Base-by-base conservation (phyloP, 2,888 invertebrate species). In the Aricia artaxerxes region DNA sequence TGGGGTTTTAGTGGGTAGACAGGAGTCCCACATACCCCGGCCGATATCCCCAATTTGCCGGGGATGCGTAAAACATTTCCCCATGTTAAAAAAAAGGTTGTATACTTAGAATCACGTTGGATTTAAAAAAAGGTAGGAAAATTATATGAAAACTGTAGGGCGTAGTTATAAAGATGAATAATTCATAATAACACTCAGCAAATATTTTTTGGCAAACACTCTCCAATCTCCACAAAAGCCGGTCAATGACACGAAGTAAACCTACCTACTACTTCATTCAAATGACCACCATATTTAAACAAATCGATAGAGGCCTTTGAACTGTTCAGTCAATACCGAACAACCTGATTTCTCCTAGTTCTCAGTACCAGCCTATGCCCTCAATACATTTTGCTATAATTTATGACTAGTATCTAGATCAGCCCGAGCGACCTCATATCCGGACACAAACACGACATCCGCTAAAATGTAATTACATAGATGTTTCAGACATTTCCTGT, bases 251-350 rank as follows among this genome's bases (percentile, higher is more conserved):
- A 11, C 64, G 13, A 57, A 57, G 13, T 38, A 13, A 13, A 31
- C 31, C 11, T 35, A 9, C 24, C 24, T 24, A 24, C 4, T 64
- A 35, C 4, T 69, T 16, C 38, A 38, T 38, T 64, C 64, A 69
- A 69, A 73, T 73, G 6, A 44, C 73, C 6, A 73, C 73, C n/a
- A 24, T 73, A 24, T 73, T 44, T 44, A n/a, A 73, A 73, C 73
- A n/a, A 44, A 44, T 73, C 73, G 44, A 73, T 73, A 73, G 40
- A 73, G 73, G 73, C 73, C 44, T 69, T 44, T 73, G 73, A 44
- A 73, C n/a, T 7, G 73, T 73, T 44, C 3, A 73, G 44, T 73
- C 44, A 73, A 73, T 73, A 73, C 16, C 73, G 24, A 73, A 73
- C 73, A 73, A 24, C 73, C 44, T 73, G n/a, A 9, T 73, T 73